A percentile compares a stretch with the other conserved stretches of the same genome.
Evolutionary conservation across 2,113 vertebrate species (phyloP).

Genomic region (Varanus komodoensis): DNA sequence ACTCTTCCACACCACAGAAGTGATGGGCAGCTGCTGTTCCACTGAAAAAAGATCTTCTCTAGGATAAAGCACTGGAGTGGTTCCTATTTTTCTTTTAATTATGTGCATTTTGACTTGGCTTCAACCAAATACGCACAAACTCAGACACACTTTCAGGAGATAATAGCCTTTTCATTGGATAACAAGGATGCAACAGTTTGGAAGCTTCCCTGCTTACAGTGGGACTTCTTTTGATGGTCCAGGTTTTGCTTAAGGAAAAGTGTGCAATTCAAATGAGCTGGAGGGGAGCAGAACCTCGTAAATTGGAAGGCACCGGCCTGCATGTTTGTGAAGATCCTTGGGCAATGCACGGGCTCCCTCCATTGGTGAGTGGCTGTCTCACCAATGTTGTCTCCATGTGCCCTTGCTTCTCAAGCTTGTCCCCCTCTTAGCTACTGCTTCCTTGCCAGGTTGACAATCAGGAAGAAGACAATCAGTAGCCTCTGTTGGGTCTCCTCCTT

Average conservation of each 20-base stretch:
- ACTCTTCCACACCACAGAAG: constrained; percentile 69
- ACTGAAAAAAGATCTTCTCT: constrained; percentile 63
- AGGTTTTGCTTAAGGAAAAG: neutral
- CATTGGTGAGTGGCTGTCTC: no score
- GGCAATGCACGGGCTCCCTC: no score
- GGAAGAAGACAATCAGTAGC: no score
- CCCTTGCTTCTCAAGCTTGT: no score
- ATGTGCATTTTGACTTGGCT: constrained; percentile 81
- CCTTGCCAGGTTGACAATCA: no score
- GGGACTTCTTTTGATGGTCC: constrained; percentile 30
- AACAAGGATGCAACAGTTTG: constrained; percentile 57
- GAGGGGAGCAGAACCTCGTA: no score
- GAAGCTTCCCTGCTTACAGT: constrained; percentile 24
- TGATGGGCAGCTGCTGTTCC: constrained; percentile 73
- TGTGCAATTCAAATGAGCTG: neutral
- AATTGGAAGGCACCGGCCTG: no score
- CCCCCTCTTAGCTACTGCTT: no score
- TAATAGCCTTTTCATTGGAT: constrained; percentile 79
- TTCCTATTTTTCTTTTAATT: constrained; percentile 54
- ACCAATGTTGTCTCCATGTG: no score
- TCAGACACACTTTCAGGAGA: constrained; percentile 36
- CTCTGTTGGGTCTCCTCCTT: no score
- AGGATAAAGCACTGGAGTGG: constrained; percentile 35
- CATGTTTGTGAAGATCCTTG: no score
- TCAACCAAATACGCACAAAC: constrained; percentile 67